Base-by-base conservation (phyloP, 2,888 invertebrate species). In the Himalopsyche anomala region DNA sequence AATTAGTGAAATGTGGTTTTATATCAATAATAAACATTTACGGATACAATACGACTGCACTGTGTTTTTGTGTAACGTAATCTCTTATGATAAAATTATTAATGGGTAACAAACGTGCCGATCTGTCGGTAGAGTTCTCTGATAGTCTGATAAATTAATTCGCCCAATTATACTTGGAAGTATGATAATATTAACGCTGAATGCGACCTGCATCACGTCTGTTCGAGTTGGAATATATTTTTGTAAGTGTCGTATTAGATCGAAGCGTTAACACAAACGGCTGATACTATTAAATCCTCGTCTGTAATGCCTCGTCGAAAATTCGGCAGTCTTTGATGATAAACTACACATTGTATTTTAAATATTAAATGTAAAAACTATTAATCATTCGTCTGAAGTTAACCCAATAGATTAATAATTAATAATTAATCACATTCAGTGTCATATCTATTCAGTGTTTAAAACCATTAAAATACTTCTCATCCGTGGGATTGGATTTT, bases 241-340 rank as follows among this genome's bases (percentile, higher is more conserved):
- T 87, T 87, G 82, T 86, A 87, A 87, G 87, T 85, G 86, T 86
- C 84, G 84, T 87, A 87, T 86, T 87, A 83, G 83, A 80, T 83
- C 51, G 84, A 86, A 86, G 79, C 85, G 62, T 84, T 82, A 36
- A 81, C 51, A 19, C 36, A 19, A 74, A 74, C 74, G 74, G 74
- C 36, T 38, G 74, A 74, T 74, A 74, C 74, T 9, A 38, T 74
- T 38, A 74, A 36, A 74, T 74, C 1, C 74, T 74, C n/a, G 51
- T 4, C 51, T 36, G 28, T 38, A 38, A 38, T 15, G 28, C 38
- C 36, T 74, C 38, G 74, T 38, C 74, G 74, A 74, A 5, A 0
- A 5, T 19, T 19, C 69, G 74, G 74, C 38, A 38, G 28, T 9
- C 38, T 36, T 74, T 36, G 28, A 56, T 56, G 36, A 55, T 69